Evolutionary conservation across 2,113 vertebrate species (phyloP).

Genomic region (Cephalopterus ornatus): DNA sequence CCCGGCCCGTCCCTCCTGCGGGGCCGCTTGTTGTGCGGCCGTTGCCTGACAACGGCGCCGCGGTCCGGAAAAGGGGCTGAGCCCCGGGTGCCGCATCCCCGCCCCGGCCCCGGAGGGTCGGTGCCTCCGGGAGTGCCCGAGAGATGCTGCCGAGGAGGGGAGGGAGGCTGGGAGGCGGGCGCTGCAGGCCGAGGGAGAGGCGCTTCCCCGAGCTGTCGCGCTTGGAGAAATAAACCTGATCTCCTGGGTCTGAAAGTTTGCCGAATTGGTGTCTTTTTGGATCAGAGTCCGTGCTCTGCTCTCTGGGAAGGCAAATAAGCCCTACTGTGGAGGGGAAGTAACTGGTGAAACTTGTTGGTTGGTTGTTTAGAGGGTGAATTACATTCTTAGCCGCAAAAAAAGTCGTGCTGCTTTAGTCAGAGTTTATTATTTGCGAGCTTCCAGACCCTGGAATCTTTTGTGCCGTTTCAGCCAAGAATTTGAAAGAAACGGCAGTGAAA

Average conservation of each 20-base stretch:
- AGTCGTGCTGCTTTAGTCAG: not conserved
- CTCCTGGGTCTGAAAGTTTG: not conserved
- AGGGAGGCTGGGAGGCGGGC: rapidly evolving
- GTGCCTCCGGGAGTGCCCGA: not conserved
- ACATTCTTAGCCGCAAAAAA: not conserved
- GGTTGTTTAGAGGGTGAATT: not conserved
- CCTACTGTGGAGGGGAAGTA: not conserved
- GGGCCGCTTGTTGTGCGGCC: not conserved
- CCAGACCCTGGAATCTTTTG: not conserved
- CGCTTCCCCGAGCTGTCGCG: no score
- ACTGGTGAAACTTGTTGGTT: not conserved
- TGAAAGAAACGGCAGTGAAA: not conserved
- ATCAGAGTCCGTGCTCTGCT: no score
- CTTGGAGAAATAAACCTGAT: not conserved
- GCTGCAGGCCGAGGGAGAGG: not conserved
- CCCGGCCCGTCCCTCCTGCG: no score
- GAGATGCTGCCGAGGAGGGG: rapidly evolving
- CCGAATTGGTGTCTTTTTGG: not conserved
- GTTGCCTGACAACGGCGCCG: slow-evolving; percentile 34
- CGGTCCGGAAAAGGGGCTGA: not conserved
- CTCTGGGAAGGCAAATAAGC: not conserved
- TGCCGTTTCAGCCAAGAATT: not conserved
- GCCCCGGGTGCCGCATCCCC: not conserved
- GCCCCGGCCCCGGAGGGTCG: not conserved
- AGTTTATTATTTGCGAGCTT: not conserved